Percentiles rank a stretch among this genome's conserved stretches.
Evolutionary conservation across 2,797 vertebrate species (phyloP).

Genomic region (Miichthys miiuy): DNA sequence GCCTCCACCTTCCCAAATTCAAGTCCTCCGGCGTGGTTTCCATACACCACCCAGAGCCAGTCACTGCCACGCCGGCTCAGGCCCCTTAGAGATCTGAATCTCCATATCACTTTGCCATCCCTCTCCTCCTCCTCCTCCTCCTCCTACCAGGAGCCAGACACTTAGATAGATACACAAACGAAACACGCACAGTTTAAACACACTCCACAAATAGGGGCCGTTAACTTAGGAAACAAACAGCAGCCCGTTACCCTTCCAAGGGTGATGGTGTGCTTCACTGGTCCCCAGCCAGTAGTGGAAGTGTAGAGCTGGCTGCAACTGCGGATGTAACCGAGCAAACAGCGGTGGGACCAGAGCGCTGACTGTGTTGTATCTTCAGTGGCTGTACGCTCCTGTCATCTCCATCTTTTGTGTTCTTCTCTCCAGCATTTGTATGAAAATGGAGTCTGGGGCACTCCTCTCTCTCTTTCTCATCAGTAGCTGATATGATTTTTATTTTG

Average conservation of each 20-base stretch:
- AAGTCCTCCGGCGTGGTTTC: slow-evolving; percentile 85
- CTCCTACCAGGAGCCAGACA: slow-evolving; percentile 72
- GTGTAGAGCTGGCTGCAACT: slow-evolving; percentile 44
- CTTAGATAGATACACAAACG: slow-evolving; percentile 59
- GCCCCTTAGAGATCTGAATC: slow-evolving; percentile 73
- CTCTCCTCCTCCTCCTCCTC: slow-evolving; percentile 32
- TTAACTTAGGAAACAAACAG: slow-evolving; percentile 43
- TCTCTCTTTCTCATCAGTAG: slow-evolving; percentile 61
- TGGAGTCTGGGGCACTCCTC: slow-evolving; percentile 45
- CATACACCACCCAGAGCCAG: slow-evolving; percentile 80
- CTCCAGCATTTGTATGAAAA: slow-evolving; percentile 65
- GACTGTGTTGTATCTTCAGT: slow-evolving; percentile 67
- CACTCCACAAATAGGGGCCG: slow-evolving; percentile 61
- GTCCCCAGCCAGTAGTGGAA: slow-evolving; percentile 32
- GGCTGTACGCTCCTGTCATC: slow-evolving; percentile 75
- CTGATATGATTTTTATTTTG: slow-evolving; percentile 57
- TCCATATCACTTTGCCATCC: slow-evolving; percentile 58
- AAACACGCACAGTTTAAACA: slow-evolving; percentile 43
- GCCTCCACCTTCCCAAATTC: slow-evolving; percentile 97
- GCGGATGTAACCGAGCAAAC: slow-evolving; percentile 34
- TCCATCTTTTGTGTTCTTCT: slow-evolving; percentile 61
- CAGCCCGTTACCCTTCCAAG: slow-evolving; percentile 28
- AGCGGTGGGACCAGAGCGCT: slow-evolving; percentile 36
- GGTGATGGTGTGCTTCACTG: slow-evolving; percentile 44
- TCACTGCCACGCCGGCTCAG: slow-evolving; percentile 61